phyloP scores from a whole-genome alignment of 2,888 invertebrate genomes.

The Drosophila peninsularis region DNA sequence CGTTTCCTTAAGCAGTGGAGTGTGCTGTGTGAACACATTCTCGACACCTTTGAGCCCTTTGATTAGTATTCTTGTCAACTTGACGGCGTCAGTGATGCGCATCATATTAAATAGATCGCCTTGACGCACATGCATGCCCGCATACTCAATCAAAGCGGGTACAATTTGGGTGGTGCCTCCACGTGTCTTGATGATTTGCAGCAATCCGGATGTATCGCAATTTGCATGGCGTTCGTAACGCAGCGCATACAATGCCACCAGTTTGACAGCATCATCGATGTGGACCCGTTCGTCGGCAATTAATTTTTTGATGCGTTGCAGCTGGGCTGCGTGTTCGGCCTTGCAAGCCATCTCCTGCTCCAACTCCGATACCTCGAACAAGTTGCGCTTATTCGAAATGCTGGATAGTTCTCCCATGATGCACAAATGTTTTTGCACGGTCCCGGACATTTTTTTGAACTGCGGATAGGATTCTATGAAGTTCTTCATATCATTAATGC shows the following conservation, averaged over 20 bases:
- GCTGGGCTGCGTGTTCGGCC: conserved; percentile 91
- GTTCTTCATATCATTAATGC: conserved; percentile 99
- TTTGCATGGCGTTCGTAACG: conserved; percentile 96
- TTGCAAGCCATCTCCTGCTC: conserved; percentile 97
- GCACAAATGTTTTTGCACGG: conserved; percentile 98
- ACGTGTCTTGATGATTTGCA: conserved; percentile 90
- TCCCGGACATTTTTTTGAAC: conserved; percentile 98
- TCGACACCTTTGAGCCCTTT: conserved; percentile 96
- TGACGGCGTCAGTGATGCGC: conserved; percentile 95
- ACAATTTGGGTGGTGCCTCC: conserved; percentile 88
- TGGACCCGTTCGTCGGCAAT: conserved; percentile 90
- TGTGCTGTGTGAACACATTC: conserved; percentile 99
- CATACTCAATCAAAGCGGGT: conserved; percentile 91
- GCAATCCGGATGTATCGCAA: conserved; percentile 91
- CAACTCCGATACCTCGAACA: conserved; percentile 96
- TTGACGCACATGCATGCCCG: conserved; percentile 92
- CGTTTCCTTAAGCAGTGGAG: conserved; percentile 94
- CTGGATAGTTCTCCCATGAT: conserved; percentile 97
- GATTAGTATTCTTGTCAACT: conserved; percentile 87
- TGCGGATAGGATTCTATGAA: conserved; percentile 99
- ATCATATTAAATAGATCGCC: conserved; percentile 94
- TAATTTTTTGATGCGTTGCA: conserved; percentile 92
- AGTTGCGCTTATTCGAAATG: conserved; percentile 90
- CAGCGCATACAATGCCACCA: conserved; percentile 96
- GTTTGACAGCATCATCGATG: conserved; percentile 92